Conservation (phyloP, 2,797 vertebrate species). For the Sebastiscus albofasciatus region DNA sequence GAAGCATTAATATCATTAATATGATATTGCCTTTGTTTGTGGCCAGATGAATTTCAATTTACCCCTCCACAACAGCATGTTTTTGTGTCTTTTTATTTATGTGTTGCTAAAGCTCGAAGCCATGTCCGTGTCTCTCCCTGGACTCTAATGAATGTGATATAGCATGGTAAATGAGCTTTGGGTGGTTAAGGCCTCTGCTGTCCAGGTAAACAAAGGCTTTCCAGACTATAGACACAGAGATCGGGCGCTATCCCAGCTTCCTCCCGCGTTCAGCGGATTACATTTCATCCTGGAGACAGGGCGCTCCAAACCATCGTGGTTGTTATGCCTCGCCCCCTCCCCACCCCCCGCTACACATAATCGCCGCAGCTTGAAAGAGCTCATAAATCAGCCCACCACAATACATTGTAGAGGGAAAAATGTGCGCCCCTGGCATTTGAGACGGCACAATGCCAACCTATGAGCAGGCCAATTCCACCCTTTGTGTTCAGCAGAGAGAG, state of each 20-base stretch:
- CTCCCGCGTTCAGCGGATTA: slow-evolving; percentile 63
- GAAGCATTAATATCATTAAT: not conserved
- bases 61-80: not conserved
- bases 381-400: slow-evolving; percentile 75
- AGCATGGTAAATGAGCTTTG: slow-evolving; percentile 63
- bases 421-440: slow-evolving; percentile 71
- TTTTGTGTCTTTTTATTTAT: slow-evolving; percentile 41
- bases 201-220: slow-evolving; percentile 76
- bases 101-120: slow-evolving; percentile 30
- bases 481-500: slow-evolving; percentile 43
- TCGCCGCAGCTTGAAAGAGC: slow-evolving; percentile 69
- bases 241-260: slow-evolving; percentile 55
- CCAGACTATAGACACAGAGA: slow-evolving; percentile 51
- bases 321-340: slow-evolving; percentile 58
- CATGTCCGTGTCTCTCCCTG: slow-evolving; percentile 23
- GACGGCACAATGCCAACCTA: slow-evolving; percentile 61
- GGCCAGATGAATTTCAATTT: slow-evolving; percentile 30
- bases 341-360: slow-evolving; percentile 57
- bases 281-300: slow-evolving; percentile 68
- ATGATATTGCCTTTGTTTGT: slow-evolving; percentile 34
- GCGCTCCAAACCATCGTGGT: slow-evolving; percentile 49
- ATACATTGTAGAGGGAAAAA: slow-evolving; percentile 64
- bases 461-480: slow-evolving; percentile 56
- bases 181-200: slow-evolving; percentile 50
- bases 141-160: slow-evolving; percentile 65